Base-by-base conservation (phyloP, 2,888 invertebrate species). In the Oscheius onirici region DNA sequence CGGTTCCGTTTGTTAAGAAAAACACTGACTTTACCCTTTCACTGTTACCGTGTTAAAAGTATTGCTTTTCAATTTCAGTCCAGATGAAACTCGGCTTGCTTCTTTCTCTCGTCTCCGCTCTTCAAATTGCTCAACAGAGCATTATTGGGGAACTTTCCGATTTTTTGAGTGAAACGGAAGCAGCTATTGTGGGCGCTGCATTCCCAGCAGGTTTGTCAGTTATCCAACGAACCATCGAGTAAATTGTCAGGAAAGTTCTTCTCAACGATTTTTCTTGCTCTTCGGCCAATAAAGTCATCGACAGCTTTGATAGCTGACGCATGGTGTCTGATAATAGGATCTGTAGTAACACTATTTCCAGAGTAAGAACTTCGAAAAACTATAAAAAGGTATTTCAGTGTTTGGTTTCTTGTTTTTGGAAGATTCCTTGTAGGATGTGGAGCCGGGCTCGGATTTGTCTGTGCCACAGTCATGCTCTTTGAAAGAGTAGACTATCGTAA, bases 381-480 rank as follows among this genome's bases (percentile, higher is more conserved):
- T 34, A 6, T 34, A 2, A 51, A 3, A 46, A 24, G 8, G 34
- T 3, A 10, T 71, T 65, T 40, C 67, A 75, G 73, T 8, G 54
- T 63, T 0, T 15, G 71, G 10, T 73, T 54, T 46, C 55, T 73
- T 0, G 66, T 66, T 8, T 34, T 71, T 44, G 80, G 79, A n/a
- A 66, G 82, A 17, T 75, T 82, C 43, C 41, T 80, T 10, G 76
- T 82, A 69, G 82, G 82, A 11, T 79, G 72, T 34, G 80, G 80
- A 0, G 76, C 82, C 3, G 82, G 82, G 6, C 73, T 76, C n/a
- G 82, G 80, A 10, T 82, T 82, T 66, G 77, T 82, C 3, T 78
- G 77, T 68, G 79, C 82, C n/a, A 79, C 80, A 3, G 76, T 74
- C 2, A 71, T 78, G 22, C 72, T 80, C 1, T 71, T 34, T 24